These are phyloP conservation scores for Silurus asotus DNA, from an alignment of 2,113 vertebrate species.

Conservation along the genomic window DNA sequence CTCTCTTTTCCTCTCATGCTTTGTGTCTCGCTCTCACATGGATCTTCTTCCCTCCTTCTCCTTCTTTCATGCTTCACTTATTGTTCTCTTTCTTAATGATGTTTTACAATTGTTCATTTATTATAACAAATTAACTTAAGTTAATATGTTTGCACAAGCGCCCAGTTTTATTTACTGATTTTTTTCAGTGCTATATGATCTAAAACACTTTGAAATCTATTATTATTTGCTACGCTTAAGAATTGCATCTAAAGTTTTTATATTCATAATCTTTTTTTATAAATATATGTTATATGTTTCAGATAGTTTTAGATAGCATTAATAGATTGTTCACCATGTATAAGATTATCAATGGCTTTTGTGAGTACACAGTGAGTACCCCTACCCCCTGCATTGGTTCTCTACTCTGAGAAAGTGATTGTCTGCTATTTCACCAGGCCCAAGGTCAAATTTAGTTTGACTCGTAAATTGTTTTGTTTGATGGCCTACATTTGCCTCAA, in stretches of 20 bases:
- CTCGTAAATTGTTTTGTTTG: constrained; percentile 78
- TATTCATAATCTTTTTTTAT: constrained; percentile 3
- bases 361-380: neutral
- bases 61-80: constrained; percentile 36
- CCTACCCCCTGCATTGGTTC: constrained; percentile 44
- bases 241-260: neutral
- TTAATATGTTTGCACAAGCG: constrained; percentile 37
- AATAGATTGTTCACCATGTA: neutral
- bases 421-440: constrained; percentile 70
- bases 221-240: neutral
- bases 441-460: constrained; percentile 78
- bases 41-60: constrained; percentile 3
- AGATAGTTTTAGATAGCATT: too few relatives aligned
- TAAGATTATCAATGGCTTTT: neutral
- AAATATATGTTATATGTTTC: neutral
- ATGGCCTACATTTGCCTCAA: constrained; percentile 76
- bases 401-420: constrained; percentile 62
- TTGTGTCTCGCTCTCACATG: neutral
- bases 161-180: constrained; percentile 33
- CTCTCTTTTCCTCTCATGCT: constrained; percentile 4
- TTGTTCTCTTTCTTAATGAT: constrained; percentile 41
- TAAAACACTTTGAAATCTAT: constrained; percentile 1
- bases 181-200: neutral
- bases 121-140: constrained; percentile 44
- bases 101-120: constrained; percentile 45